Evolutionary conservation across 1,140 invertebrate genomes (phyloP).

Genomic region (Calycopis cecrops): DNA sequence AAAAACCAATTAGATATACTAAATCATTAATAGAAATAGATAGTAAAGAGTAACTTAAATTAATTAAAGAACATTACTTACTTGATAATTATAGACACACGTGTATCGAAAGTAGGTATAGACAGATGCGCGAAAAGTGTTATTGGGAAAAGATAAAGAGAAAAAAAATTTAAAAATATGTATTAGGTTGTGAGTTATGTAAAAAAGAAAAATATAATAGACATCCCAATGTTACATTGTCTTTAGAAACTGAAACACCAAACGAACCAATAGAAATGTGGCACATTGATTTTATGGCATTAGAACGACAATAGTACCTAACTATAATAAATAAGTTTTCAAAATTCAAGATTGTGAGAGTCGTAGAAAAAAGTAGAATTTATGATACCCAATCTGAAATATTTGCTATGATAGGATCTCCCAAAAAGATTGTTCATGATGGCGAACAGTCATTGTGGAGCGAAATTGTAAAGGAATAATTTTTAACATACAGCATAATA

Average conservation of each 20-base stretch:
- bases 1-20: too few relatives aligned
- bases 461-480: constrained; percentile 17
- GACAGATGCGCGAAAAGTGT: constrained; percentile 2
- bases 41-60: too few relatives aligned
- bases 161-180: background rate
- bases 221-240: background rate
- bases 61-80: too few relatives aligned
- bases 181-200: background rate
- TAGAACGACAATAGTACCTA: constrained; percentile 7
- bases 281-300: constrained; percentile 7
- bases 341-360: constrained; percentile 5
- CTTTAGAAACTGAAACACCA: constrained; percentile 12
- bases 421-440: constrained; percentile 24
- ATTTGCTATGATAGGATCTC: constrained; percentile 16
- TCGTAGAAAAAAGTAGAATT: constrained; percentile 9
- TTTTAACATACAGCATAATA: constrained; percentile 16
- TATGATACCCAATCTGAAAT: constrained; percentile 9
- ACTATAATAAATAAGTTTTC: constrained; percentile 10
- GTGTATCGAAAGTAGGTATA: background rate
- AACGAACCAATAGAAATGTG: constrained; percentile 10
- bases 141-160: constrained; percentile 3
- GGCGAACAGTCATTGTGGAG: constrained; percentile 25
- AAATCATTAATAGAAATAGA: too few relatives aligned
- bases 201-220: constrained; percentile 15
- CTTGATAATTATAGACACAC: too few relatives aligned